Evolutionary conservation across 2,888 invertebrate genomes (phyloP).

Genomic region (Branchellion lobata): DNA sequence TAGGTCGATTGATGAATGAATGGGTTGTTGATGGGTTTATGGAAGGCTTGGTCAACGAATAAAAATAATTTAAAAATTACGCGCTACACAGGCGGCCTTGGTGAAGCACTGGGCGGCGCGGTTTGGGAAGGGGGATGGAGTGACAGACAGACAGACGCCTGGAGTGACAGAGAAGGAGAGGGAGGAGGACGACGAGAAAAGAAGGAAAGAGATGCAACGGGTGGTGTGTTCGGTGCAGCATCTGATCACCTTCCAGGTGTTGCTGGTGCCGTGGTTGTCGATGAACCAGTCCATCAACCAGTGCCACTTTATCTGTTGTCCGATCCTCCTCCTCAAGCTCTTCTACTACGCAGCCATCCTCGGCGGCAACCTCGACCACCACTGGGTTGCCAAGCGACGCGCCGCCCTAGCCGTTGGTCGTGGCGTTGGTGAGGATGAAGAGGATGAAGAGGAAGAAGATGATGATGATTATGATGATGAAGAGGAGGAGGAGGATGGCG

Average conservation of each 20-base stretch:
- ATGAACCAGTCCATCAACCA: slow-evolving; percentile 74
- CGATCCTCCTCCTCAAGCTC: slow-evolving; percentile 81
- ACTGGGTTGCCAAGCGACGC: slow-evolving; percentile 1
- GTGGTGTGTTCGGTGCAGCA: slow-evolving; percentile 71
- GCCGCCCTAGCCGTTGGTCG: slow-evolving; percentile 53
- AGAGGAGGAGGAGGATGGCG: slow-evolving; percentile 54
- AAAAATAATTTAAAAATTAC: too few species aligned
- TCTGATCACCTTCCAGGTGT: slow-evolving; percentile 80
- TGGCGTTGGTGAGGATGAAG: slow-evolving; percentile 48
- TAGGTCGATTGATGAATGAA: too few species aligned
- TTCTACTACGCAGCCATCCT: slow-evolving; percentile 77
- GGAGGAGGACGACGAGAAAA: slow-evolving; percentile 47
- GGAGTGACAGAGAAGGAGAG: slow-evolving; percentile 74
- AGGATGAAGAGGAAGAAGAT: slow-evolving; percentile 17
- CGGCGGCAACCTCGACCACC: slow-evolving; percentile 68
- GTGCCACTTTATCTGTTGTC: slow-evolving; percentile 78
- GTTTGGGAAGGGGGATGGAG: too few species aligned
- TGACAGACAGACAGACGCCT: slow-evolving; percentile 74
- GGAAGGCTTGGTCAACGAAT: too few species aligned
- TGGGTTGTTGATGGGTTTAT: too few species aligned
- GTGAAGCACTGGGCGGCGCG: slow-evolving; percentile 76
- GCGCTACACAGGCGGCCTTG: slow-evolving; percentile 68
- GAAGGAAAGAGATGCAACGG: slow-evolving; percentile 37
- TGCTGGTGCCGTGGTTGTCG: slow-evolving; percentile 69
- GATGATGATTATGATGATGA: slow-evolving; percentile 53